Base-by-base conservation (phyloP, 2,797 vertebrate genomes). In the Loris lydekkerianus region DNA sequence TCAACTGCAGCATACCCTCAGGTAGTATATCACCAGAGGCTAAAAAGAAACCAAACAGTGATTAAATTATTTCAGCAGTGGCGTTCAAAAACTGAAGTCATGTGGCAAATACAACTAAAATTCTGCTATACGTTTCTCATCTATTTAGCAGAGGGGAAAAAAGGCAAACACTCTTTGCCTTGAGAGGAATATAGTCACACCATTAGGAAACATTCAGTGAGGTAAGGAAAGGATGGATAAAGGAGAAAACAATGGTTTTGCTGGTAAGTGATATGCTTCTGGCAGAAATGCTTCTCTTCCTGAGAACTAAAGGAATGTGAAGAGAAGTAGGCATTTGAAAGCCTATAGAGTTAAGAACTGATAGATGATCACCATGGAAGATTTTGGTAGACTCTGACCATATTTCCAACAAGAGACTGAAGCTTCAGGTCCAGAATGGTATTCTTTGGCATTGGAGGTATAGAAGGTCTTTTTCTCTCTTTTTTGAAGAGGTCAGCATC, bases 1-100 rank as follows among this genome's bases (percentile, higher is more conserved):
- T 70, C 82, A 93, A 94, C 86, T 75, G 60, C 67, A 88, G 40
- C 75, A 89, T 11, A 92, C 37, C 56, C n/a, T 94, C 31, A 94
- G 10, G 67, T 81, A 89, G 82, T 27, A 91, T 49, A 60, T 88
- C 65, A 78, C 60, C 78, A 86, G 63, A 94, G 37, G 93, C 70
- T 94, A 94, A 83, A 95, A 89, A 67, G 53, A 94, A 95, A 95
- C 5, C 40, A 23, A 94, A 96, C 15, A 11, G 80, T 82, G 67
- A 73, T 93, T 96, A 96, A 58, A 93, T 37, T 77, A 86, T 63
- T 91, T 86, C 43, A 96, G 89, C 58, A 92, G 60, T 70, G 21
- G 37, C 90, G 78, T 43, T 70, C 65, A 96, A 53, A 92, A 80
- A 95, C 34, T 91, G 77, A 93, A 96, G 65, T 60, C 60, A 96